Evolutionary conservation across 2,888 invertebrate genomes (phyloP), one percentile per base, ranked within the genome.

Genomic region (Ametastegia equiseti): DNA sequence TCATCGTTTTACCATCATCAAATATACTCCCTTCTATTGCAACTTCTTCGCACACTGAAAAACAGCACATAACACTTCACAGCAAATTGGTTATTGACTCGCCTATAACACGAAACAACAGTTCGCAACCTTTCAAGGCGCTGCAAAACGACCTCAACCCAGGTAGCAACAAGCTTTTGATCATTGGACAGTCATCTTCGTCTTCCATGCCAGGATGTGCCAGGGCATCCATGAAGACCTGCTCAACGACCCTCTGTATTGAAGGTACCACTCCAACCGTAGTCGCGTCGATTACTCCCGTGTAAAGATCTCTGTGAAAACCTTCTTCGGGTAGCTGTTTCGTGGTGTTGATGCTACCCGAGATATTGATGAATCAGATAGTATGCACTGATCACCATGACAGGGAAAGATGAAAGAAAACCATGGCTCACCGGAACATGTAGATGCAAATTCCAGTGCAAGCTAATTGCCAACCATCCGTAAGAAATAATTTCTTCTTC

Each of bases 291-390:
- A 98, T 94, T 19, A 97, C 94, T 1, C 97, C 97, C 85, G 97
- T 97, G 88, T 95, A 97, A 1, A 91, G 86, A 80, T 92, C 97
- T 92, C 97, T 97, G 90, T 97, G 97, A 88, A 97, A 97, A n/a
- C 97, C 97, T 92, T 98, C 97, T 90, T 97, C 97, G 0, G 97
- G 97, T 85, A 98, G 92, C 90, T 97, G 97, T 88, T 97, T 97
- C 84, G 95, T 94, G 57, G 95, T 96, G 89, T 95, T 97, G 69
- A 97, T 95, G 65, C 90, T 91, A 60, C 5, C 27, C 45, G 13
- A 71, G 2, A 47, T 47, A 45, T 39, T 42, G 30, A 30, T 33
- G n/a, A 47, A 36, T 75, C 19, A 54, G 30, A n/a, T 33, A 0
- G 11, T n/a, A n/a, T n/a, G n/a, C n/a, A 67, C 23, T 23, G 6